A percentile compares a stretch with the other conserved stretches of the same genome.
These are phyloP conservation scores for Glomeris marginata DNA, from an alignment of 2,888 invertebrate species.

Conservation along the genomic window DNA sequence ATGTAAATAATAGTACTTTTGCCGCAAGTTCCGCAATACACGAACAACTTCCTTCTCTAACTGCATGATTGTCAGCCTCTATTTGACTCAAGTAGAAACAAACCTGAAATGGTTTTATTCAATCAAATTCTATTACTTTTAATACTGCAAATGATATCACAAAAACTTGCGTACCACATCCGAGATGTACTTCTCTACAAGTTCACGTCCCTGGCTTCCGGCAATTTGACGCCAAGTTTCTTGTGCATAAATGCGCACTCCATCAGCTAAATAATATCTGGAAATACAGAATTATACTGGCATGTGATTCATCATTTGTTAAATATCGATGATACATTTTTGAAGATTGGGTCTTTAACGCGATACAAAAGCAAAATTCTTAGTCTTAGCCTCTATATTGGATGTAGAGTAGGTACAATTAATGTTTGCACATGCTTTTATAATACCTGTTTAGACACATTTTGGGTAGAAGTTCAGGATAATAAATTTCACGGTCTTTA, in stretches of 20 bases:
- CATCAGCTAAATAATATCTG: slow-evolving; percentile 40
- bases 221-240: slow-evolving; percentile 38
- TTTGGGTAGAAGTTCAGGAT: slow-evolving; percentile 33
- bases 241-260: slow-evolving; percentile 39
- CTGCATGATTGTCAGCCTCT: slow-evolving; percentile 39
- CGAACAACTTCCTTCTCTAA: slow-evolving; percentile 40
- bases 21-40: slow-evolving; percentile 39
- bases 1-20: slow-evolving; percentile 26
- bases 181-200: slow-evolving; percentile 35
- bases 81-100: slow-evolving; percentile 35
- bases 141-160: background rate
- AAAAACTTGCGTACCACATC: slow-evolving; percentile 23
- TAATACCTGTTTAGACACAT: slow-evolving; percentile 38
- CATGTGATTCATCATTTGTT: no score
- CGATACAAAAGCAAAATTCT: no score
- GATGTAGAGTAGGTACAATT: no score
- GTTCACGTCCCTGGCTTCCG: slow-evolving; percentile 30
- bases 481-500: slow-evolving; percentile 30
- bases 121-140: background rate
- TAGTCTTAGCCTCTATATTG: no score
- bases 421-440: no score
- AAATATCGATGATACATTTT: no score
- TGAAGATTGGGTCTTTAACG: no score
- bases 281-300: slow-evolving; percentile 8
- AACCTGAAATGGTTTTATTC: slow-evolving; percentile 25